Evolutionary conservation across 2,797 vertebrate genomes (phyloP), one percentile per base, ranked within the genome.

Genomic region (Lepus townsendii): DNA sequence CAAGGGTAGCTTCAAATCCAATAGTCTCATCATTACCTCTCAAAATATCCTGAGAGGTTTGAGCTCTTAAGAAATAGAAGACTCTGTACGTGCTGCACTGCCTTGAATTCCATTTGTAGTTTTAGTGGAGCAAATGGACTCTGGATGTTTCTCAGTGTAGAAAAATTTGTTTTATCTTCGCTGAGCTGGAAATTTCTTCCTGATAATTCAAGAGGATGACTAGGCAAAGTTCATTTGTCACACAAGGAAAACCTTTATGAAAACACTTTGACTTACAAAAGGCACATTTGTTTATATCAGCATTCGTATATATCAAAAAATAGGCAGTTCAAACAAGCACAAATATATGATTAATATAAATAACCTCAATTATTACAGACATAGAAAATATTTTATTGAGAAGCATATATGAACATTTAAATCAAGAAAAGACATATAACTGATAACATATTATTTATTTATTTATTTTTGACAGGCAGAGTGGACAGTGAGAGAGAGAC

Each of bases 81-180:
- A 87, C 99, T 99, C 96, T 99, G 99, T 95, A 99, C 99, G 99
- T 99, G 99, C 98, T 98, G 98, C 50, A 99, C 99, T 52, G 99
- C 99, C 95, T 98, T 99, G 98, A 99, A 99, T 97, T 99, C 99
- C 99, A 99, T 99, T 97, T 99, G 99, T 79, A 99, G 97, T 97
- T 99, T 99, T 50, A 99, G 98, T 0, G 99, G 99, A 19, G 99
- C 99, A 7, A 99, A 57, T 72, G 99, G 98, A 95, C 99, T 99
- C 98, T 99, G 99, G 97, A 99, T 99, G 97, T 99, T 99, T 97
- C 99, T 98, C 97, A 99, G 98, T 0, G 98, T 99, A 5, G 98
- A 98, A 93, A 99, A 99, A 97, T 99, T 99, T 97, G 99, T 99
- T 98, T 99, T 99, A 96, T 99, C 99, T 98, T 99, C 98, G 98